Base-by-base conservation (phyloP, 2,888 invertebrate genomes). In the Heterodera filipjevi region DNA sequence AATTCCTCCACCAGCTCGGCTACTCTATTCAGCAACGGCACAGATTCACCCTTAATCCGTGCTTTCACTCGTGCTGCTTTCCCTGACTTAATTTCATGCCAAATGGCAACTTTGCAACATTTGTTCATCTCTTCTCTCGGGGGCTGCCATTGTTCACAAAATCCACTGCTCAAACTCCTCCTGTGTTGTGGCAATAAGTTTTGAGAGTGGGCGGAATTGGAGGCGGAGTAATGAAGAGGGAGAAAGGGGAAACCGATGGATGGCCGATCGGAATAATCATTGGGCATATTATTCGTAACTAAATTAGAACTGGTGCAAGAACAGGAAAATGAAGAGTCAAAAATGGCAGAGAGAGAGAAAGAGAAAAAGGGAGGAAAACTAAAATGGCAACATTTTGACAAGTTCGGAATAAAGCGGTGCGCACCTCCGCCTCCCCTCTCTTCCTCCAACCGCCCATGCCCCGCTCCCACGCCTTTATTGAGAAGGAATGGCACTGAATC, bases 11-110 rank as follows among this genome's bases (percentile, higher is more conserved):
- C 75, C 30, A 75, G 59, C 33, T 75, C 66, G 46, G 49, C 53
- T 27, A 75, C 75, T 35, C 64, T 64, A 33, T 75, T 59, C 68
- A 75, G 68, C 32, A 75, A 64, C 46, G 75, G 75, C 32, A 35
- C 68, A 14, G 33, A 35, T 68, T 68, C 68, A 22, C 68, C 68
- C 68, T 35, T 32, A n/a, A 35, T 19, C 68, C 68, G 68, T 68
- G 27, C 68, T 68, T 32, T 35, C 68, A 68, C 68, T 68, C 33
- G 68, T 68, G 68, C 5, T 68, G 68, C 35, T 68, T 27, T 35
- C 33, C 68, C 35, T 32, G 68, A 35, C 33, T 35, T 33, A 59
- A 59, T 59, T 59, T 59, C 59, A 59, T 27, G 59, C 0, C 27
- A 27, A 27, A 27, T 8, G 59, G 59, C 59, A 59, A 59, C n/a